Evolutionary conservation across 2,888 invertebrate genomes (phyloP), one percentile per base, ranked within the genome.

Genomic region (Caenorhabditis uteleia): DNA sequence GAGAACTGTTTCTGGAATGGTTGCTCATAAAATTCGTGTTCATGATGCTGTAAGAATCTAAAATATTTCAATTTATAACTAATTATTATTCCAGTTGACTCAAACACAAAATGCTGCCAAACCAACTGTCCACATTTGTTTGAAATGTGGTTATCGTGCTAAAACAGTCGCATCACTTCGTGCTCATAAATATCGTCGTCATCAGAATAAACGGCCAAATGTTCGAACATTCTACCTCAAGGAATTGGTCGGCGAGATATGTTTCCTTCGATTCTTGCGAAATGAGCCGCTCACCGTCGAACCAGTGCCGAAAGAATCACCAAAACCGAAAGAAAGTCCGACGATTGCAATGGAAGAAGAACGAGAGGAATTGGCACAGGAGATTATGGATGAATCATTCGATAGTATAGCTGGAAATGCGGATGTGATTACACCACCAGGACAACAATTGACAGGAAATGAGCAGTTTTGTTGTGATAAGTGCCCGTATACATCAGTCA

Each of bases 201-300:
- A 39, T 16, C 23, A 6, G 39, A 36, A 36, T 7, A 16, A 36
- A n/a, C 6, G 18, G 36, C 47, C 48, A 3, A 55, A 33, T 23
- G 34, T 40, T 20, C 47, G 56, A 14, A 53, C 53, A 1, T 57
- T 23, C 23, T 57, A 62, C 20, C 23, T 62, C 27, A 62, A 62
- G 16, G 62, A 62, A 20, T 14, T 53, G 25, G 27, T 62, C 16
- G 62, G 62, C n/a, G 62, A 62, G 6, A 45, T 40, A 18, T 62
- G 43, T 36, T 57, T 53, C 21, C 43, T 55, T 16, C 45, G 26
- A 7, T 18, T 27, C 1, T 29, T 12, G 31, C 31, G 7, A 14
- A 10, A 10, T 12, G 31, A 10, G 31, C 31, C 31, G 31, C 7
- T 10, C 8, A 29, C 14, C 14, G 31, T 10, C 7, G 31, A 10